Base-by-base conservation (phyloP, 2,888 invertebrate genomes). In the Eilema griseolum region DNA sequence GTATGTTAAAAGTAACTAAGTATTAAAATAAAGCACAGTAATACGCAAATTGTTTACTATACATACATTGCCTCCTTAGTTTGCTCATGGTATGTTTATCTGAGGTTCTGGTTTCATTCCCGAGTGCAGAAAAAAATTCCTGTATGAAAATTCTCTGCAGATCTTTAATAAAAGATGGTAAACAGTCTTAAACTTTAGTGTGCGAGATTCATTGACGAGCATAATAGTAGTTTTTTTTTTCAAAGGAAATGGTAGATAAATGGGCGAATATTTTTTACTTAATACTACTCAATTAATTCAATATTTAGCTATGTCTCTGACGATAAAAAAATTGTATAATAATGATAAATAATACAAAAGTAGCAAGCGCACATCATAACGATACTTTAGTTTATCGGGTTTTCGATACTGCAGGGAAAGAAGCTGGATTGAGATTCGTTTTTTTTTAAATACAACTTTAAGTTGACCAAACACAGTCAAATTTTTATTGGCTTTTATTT, bases 401-500 rank as follows among this genome's bases (percentile, higher is more conserved):
- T 52, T 67, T 31, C 11, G 11, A 61, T 28, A 14, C 8, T 67
- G 60, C 41, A 52, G 5, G 33, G 23, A 46, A 62, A 5, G 10
- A 57, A 62, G 61, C 62, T 68, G 62, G 56, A 56, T 12, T 7
- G 16, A 62, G n/a, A 24, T 31, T 23, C 23, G 23, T 24, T 61
- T 56, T 62, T n/a, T n/a, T n/a, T 26, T 61, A 28, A 11, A 61
- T 59, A 46, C 8, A 64, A 60, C 41, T 60, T 10, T 24, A 64
- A 31, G 20, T 5, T 70, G 26, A 4, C 26, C 24, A 41, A 57
- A 0, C 26, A 70, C 60, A 31, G 37, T 68, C 26, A 28, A 37
- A 10, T 41, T 63, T 60, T 31, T 41, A 46, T 52, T 23, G 31
- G 33, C 20, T 31, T 33, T 8, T 3, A 66, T 5, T 59, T 66